Conservation (phyloP, 1,140 invertebrate genomes). For the Eriocheir sinensis region DNA sequence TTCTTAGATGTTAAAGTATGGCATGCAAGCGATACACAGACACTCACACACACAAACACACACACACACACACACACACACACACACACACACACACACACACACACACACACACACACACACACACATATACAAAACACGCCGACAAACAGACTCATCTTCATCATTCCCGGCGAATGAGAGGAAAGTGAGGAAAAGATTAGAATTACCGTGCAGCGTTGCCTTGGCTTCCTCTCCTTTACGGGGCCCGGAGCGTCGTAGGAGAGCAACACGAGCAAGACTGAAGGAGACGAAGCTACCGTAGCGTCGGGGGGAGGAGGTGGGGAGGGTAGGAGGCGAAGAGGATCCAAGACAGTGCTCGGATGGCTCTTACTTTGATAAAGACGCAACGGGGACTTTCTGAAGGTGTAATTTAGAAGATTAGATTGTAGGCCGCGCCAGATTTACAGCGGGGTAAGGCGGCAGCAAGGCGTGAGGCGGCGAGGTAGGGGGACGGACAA, state of each 20-base stretch:
- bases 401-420: constrained; percentile 16
- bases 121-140: not conserved
- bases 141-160: constrained; percentile 22
- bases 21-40: not conserved
- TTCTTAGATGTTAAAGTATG: too few species aligned
- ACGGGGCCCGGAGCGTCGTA: not conserved
- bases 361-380: constrained; percentile 2
- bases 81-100: constrained; percentile 2
- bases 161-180: constrained; percentile 5
- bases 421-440: constrained; percentile 1
- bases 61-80: not conserved
- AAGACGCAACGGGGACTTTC: not conserved
- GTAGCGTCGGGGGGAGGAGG: not conserved
- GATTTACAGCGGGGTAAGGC: not conserved
- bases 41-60: not conserved
- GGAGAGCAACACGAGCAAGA: not conserved
- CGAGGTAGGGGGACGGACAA: not conserved
- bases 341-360: not conserved
- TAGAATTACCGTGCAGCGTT: not conserved
- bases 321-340: not conserved
- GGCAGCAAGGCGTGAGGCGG: not conserved
- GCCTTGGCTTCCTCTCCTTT: not conserved
- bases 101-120: constrained; percentile 22
- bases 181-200: not conserved
- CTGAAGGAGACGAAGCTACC: not conserved